Evolutionary conservation across 2,113 vertebrate species (phyloP), one percentile per base, ranked within the genome.

Genomic region (Lichenostomus cassidix): DNA sequence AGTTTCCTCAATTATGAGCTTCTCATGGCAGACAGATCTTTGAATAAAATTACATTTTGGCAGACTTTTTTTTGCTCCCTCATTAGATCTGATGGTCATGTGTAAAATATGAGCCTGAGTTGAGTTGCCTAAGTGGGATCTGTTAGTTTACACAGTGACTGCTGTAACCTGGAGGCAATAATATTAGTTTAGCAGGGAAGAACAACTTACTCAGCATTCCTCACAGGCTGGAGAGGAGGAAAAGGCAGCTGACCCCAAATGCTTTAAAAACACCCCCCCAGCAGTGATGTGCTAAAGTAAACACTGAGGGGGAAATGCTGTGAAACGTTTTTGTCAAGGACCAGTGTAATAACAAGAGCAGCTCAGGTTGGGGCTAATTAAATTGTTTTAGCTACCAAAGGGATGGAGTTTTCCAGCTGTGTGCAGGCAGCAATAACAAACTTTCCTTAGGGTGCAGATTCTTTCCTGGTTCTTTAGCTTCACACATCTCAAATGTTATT

Each of bases 121-220:
- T 83, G 44, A 59, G 19, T 37, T 58, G 52, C 71, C 41, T 84
- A 33, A 65, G 27, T 49, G 50, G 49, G 53, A 52, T 70, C 55
- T 95, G 29, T 65, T 83, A n/a, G 31, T 85, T 95, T 86, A 76
- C 14, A 41, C 15, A 76, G 31, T n/a, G 58, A 75, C 64, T 92
- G 59, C 63, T 77, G 39, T 67, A 83, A 88, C 71, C 37, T 7
- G 8, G 58, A 75, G 67, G n/a, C 15, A 87, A 41, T 58, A 86
- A 56, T 55, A 64, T n/a, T 64, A 65, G 22, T 89, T 78, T 71
- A 82, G 56, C n/a, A 74, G 85, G 90, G 83, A 62, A 70, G 59
- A 95, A 81, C 20, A 73, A 82, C 83, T 90, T 94, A 78, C 44
- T 96, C 92, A 95, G 88, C 93, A 93, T 95, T 97, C 92, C 80